Evolutionary conservation across 2,888 invertebrate species (phyloP), one percentile per base, ranked within the genome.

Genomic region (Apodemia mormo): DNA sequence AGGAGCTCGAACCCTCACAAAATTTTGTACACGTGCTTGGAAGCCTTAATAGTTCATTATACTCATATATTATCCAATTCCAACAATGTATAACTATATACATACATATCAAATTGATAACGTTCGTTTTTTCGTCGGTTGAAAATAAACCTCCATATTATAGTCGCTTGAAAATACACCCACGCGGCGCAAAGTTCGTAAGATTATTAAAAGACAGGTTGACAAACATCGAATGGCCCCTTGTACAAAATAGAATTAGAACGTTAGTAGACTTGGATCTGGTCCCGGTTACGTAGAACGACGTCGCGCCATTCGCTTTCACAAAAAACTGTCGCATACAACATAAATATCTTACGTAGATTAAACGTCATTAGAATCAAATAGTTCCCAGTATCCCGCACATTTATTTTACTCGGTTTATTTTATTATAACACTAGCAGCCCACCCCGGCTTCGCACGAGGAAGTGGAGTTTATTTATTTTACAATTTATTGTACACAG

Each of bases 351-450:
- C 61, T 30, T 33, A 61, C 61, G 61, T 61, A 61, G 61, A 61
- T 61, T 61, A 61, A 61, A 61, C 61, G 61, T 61, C 61, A 61
- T 61, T 61, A 61, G 37, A 52, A n/a, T 52, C 52, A n/a, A n/a
- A 52, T 52, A 52, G 52, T 52, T 7, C 7, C 6, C 52, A 52
- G n/a, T 7, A n/a, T n/a, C 6, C 52, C n/a, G 52, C 14, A n/a
- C 2, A 52, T 52, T n/a, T 52, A 5, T 52, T 52, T 52, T n/a
- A 6, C n/a, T n/a, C 4, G 14, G 2, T 45, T 45, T 1, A 10
- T 45, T 40, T 40, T 33, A 33, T 33, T 4, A 33, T 0, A 33
- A 33, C 2, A 33, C 33, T 33, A 4, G 4, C 2, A 33, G 22
- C 22, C 22, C 22, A 22, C 22, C 22, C 22, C 22, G 22, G 22